Evolutionary conservation across 2,113 vertebrate genomes (phyloP), one percentile per base, ranked within the genome.

Genomic region (Tyrannus savana): DNA sequence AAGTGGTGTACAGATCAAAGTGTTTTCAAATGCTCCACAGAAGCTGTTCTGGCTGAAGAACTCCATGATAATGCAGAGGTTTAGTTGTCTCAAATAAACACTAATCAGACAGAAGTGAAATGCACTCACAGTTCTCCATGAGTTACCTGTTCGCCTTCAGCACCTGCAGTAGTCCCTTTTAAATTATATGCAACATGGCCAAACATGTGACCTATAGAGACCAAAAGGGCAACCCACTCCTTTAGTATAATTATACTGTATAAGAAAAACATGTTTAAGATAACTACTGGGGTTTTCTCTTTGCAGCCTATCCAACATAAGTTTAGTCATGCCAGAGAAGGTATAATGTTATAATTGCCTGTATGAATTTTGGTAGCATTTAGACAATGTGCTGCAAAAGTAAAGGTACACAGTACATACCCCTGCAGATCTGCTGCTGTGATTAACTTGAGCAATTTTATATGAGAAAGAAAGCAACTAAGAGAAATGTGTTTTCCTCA

Each of bases 271-370:
- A 92, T 8, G 4, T 93, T 97, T 92, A 97, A 96, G 87, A 84
- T 94, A 96, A 94, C 93, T 94, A 79, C 90, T 72, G 92, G 93
- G 62, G 82, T 96, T 95, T 94, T 92, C 94, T 93, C 80, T 94
- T 82, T 85, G 94, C 92, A 97, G 74, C 92, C 89, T 96, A 96
- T 96, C 93, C 95, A 95, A 82, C 89, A 85, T 89, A 94, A 94
- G 39, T 94, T 97, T 92, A 96, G 86, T 92, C 83, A 83, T 74
- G 62, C 73, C 83, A 96, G 90, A 95, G 89, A 83, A 37, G 15
- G 52, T 82, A 95, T 85, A 96, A 97, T 91, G 85, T 69, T 95
- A 31, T 96, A 97, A 97, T 96, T 97, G 96, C 79, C 91, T 96
- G 71, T 87, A 71, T 93, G 79, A 97, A 90, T 76, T 83, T 90